Base-by-base conservation (phyloP, 2,113 vertebrate species). In the Pelmatolapia mariae region DNA sequence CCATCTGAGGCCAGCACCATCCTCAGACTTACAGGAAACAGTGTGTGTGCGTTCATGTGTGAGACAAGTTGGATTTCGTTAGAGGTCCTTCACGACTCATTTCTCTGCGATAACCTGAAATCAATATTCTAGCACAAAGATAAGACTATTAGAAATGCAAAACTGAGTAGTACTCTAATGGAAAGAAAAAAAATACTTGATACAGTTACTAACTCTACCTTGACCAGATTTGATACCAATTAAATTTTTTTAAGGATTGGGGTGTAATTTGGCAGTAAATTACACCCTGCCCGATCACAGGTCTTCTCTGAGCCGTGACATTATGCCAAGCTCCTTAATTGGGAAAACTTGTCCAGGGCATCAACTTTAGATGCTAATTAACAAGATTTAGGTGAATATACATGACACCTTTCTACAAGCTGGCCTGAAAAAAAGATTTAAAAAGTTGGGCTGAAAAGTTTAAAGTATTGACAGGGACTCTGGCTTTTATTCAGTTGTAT, bases 11-110 rank as follows among this genome's bases (percentile, higher is more conserved):
- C 68, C 82, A 63, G 43, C 63, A 10, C 15, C 43, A 57, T 85
- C 80, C 76, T 89, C 80, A 80, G 71, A 33, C 16, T 87, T 38
- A 66, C 89, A 91, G 87, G 80, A 76, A 94, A 86, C 10, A 40
- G 40, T 47, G 40, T 29, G 45, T 90, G 43, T 84, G 38, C 78
- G 54, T 80, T 18, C 15, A n/a, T 10, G 8, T 73, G 22, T 26
- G 63, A 15, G 36, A 24, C 18, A 81, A 16, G 87, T 53, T 53
- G 53, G 71, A 16, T 87, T 87, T 38, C 6, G 80, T 36, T 43
- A 80, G n/a, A 61, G 29, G 38, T 71, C 38, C 59, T 50, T 12
- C 5, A 26, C 10, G 6, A 81, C 66, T 73, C 52, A 0, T 33
- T 85, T 81, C 56, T 83, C 26, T 43, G 38, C 81, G 47, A 87